Evolutionary conservation across 1,140 invertebrate species (phyloP).

Genomic region (Uloborus diversus): DNA sequence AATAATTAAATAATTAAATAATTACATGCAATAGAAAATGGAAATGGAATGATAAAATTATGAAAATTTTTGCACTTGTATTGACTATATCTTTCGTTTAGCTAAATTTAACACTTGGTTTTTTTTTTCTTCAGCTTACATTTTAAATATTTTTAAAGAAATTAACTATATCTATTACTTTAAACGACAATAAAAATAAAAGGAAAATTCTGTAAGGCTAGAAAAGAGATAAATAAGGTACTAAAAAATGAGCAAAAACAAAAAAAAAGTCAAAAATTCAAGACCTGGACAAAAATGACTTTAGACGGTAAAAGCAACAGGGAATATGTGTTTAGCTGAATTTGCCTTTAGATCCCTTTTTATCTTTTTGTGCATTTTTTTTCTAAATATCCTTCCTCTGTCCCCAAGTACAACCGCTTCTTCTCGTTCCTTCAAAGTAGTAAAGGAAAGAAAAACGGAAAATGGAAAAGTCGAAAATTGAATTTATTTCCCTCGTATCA

Average conservation of each 20-base stretch:
- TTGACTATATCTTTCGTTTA: too few relatives aligned
- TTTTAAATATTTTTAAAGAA: too few relatives aligned
- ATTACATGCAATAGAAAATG: too few relatives aligned
- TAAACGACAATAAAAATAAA: neutral
- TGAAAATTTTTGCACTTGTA: too few relatives aligned
- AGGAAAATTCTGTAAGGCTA: neutral
- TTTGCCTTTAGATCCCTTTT: conserved; percentile 7
- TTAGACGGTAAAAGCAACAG: neutral
- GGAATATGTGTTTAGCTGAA: conserved; percentile 36
- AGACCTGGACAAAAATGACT: conserved; percentile 9
- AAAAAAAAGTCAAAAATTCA: conserved; percentile 35
- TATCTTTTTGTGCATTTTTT: too few relatives aligned
- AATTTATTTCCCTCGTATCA: conserved; percentile 36
- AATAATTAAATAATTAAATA: too few relatives aligned
- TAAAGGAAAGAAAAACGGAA: neutral
- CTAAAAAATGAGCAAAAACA: neutral
- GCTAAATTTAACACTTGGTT: too few relatives aligned
- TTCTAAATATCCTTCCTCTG: neutral
- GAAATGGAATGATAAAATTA: too few relatives aligned
- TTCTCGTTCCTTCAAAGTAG: neutral
- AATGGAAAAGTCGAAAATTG: conserved; percentile 37
- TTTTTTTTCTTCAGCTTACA: neutral
- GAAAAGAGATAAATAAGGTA: neutral
- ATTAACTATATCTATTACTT: too few relatives aligned
- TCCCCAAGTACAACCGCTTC: too few relatives aligned